These are phyloP conservation scores for Chromis chromis DNA, from an alignment of 2,797 vertebrate genomes.

Conservation along the genomic window DNA sequence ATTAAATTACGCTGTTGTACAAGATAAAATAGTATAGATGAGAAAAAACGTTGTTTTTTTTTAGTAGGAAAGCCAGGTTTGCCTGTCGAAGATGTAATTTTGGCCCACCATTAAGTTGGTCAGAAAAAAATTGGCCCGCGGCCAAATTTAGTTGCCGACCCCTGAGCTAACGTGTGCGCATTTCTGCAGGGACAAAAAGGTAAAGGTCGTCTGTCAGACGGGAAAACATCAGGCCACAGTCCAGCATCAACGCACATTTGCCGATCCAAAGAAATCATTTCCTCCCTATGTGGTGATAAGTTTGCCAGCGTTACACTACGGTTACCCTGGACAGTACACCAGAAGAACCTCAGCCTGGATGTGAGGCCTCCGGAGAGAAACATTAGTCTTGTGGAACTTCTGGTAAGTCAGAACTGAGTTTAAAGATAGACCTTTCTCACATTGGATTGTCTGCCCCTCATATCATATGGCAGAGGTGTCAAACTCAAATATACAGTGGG, in stretches of 20 bases:
- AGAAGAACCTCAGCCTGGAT: slow-evolving; percentile 82
- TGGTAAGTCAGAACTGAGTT: slow-evolving; percentile 86
- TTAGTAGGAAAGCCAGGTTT: no score
- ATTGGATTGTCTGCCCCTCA: no score
- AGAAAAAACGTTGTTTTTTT: no score
- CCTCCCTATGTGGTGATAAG: slow-evolving; percentile 84
- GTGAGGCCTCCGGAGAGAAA: slow-evolving; percentile 80
- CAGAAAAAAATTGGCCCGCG: no score
- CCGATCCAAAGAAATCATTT: slow-evolving; percentile 89
- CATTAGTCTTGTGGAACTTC: slow-evolving; percentile 91
- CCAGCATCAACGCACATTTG: slow-evolving; percentile 78
- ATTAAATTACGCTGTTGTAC: no score
- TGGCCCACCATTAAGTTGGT: no score
- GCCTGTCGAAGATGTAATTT: no score
- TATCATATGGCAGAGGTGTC: no score
- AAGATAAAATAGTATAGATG: no score
- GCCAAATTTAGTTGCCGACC: no score
- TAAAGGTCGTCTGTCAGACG: slow-evolving; percentile 82
- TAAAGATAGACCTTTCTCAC: background rate
- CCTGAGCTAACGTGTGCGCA: background rate
- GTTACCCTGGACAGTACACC: slow-evolving; percentile 87
- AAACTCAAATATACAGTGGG: no score
- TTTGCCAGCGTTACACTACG: slow-evolving; percentile 84
- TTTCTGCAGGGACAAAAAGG: slow-evolving; percentile 85
- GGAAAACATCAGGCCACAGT: slow-evolving; percentile 82